Base-by-base conservation (phyloP, 2,888 invertebrate genomes). In the Ferdinandea cuprea region DNA sequence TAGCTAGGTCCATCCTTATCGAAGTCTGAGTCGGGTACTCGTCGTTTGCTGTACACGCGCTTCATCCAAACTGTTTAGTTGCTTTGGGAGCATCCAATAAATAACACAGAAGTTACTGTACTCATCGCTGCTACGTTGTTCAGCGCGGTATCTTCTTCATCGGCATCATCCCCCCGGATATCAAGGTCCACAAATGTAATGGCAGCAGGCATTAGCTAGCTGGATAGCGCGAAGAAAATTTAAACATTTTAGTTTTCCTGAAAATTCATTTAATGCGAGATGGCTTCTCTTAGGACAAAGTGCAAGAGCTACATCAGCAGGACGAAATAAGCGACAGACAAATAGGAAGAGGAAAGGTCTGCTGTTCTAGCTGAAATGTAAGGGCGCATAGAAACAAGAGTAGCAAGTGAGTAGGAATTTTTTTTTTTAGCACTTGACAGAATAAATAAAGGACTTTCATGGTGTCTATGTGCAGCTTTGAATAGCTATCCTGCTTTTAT, bases 161-260 rank as follows among this genome's bases (percentile, higher is more conserved):
- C 25, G 56, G 13, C 59, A 35, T 25, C 17, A 28, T 40, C 35
- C 7, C 35, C 42, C 25, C 59, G 32, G n/a, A n/a, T n/a, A n/a
- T 83, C 59, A n/a, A n/a, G n/a, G n/a, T n/a, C 66, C 65, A 72
- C 71, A 65, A 73, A 63, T 73, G 63, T 78, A 83, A 83, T 83
- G 72, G 83, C 59, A 68, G 63, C 63, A 78, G 63, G 63, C 83
- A 83, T 83, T 83, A 83, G 78, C 83, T 83, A 66, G 77, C 77
- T 83, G 69, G 83, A 78, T 78, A 78, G 78, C 54, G 68, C 83
- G 59, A 63, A 73, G 37, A 56, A 73, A 78, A 63, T 78, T 83
- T 78, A 66, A 83, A 66, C 61, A 73, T 83, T 83, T 78, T 68
- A 83, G 83, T 73, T 77, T 73, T 63, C 61, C 37, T 56, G 68